Evolutionary conservation across 2,113 vertebrate genomes (phyloP).

Genomic region (Scopus umbretta): DNA sequence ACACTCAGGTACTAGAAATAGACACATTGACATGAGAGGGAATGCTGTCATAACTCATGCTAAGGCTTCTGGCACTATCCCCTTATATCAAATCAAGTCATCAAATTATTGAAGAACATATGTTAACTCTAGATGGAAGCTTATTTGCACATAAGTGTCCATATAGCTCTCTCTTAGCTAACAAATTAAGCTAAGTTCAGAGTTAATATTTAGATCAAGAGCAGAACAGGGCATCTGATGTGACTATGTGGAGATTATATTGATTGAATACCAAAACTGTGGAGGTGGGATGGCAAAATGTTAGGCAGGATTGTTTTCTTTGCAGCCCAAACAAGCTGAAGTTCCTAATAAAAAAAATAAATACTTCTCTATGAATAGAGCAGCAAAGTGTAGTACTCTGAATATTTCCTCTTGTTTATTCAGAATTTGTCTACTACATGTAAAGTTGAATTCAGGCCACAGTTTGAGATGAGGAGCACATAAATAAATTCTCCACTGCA

Average conservation of each 20-base stretch:
- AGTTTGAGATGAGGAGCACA: neutral
- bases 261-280: neutral
- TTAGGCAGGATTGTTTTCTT: neutral
- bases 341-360: neutral
- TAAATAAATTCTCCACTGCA: neutral
- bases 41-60: neutral
- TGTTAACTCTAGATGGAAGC: neutral
- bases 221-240: neutral
- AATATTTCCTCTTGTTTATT: neutral
- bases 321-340: neutral
- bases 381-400: neutral
- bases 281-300: neutral
- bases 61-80: neutral
- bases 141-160: neutral
- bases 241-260: neutral
- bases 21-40: neutral
- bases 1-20: neutral
- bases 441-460: neutral
- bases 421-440: neutral
- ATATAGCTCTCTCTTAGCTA: neutral
- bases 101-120: neutral
- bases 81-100: neutral
- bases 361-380: neutral
- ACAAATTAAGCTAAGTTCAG: neutral
- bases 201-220: neutral